These are phyloP conservation scores for Hypolimnas misippus DNA, from an alignment of 2,888 invertebrate genomes.

Conservation along the genomic window DNA sequence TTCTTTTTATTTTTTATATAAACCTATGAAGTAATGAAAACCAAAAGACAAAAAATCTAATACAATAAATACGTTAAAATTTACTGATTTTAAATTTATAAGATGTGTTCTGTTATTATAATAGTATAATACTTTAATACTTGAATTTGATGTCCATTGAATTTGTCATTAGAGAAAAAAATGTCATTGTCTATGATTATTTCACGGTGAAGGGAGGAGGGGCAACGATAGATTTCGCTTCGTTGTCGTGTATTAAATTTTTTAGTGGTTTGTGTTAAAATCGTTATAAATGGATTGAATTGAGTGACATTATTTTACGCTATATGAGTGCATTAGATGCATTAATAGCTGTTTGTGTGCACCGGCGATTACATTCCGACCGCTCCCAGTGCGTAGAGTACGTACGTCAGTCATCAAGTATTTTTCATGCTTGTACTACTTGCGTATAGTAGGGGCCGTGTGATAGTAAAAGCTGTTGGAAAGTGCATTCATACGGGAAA, in stretches of 20 bases:
- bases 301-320: slow-evolving; percentile 66
- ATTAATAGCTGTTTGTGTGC: slow-evolving; percentile 52
- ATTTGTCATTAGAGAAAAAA: slow-evolving; percentile 19
- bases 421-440: slow-evolving; percentile 82
- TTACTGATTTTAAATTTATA: too few relatives aligned
- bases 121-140: too few relatives aligned
- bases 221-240: slow-evolving; percentile 71
- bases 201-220: slow-evolving; percentile 78
- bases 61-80: too few relatives aligned
- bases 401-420: slow-evolving; percentile 78
- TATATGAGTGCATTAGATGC: slow-evolving; percentile 57
- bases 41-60: too few relatives aligned
- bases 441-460: slow-evolving; percentile 71
- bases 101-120: too few relatives aligned
- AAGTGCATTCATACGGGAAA: slow-evolving; percentile 78
- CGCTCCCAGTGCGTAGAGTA: slow-evolving; percentile 80
- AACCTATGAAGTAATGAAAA: too few relatives aligned
- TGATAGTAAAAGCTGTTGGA: slow-evolving; percentile 83
- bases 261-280: slow-evolving; percentile 67
- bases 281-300: slow-evolving; percentile 62
- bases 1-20: too few relatives aligned
- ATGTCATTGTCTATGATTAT: slow-evolving; percentile 64
- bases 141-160: slow-evolving; percentile 1
- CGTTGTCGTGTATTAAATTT: slow-evolving; percentile 77
- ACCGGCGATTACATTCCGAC: slow-evolving; percentile 72